Evolutionary conservation across 2,888 invertebrate genomes (phyloP).

Genomic region (Volucella bombylans): DNA sequence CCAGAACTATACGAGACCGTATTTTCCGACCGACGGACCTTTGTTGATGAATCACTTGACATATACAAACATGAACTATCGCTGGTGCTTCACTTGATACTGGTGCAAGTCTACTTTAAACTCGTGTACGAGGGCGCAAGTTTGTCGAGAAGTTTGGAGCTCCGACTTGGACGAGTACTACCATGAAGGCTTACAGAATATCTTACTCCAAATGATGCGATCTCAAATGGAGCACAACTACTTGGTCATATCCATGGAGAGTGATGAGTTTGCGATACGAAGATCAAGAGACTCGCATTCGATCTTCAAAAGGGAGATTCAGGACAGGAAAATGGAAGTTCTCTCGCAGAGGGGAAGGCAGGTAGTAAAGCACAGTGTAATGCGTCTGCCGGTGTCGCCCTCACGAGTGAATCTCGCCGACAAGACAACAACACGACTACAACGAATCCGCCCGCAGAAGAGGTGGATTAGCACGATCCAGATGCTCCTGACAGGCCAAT

Average conservation of each 20-base stretch:
- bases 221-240: slow-evolving; percentile 97
- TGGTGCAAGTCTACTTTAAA: slow-evolving; percentile 97
- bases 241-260: slow-evolving; percentile 92
- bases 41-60: slow-evolving; percentile 95
- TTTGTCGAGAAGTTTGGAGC: slow-evolving; percentile 92
- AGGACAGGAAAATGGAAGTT: slow-evolving; percentile 93
- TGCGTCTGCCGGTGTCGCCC: slow-evolving; percentile 92
- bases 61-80: slow-evolving; percentile 97
- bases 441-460: slow-evolving; percentile 85
- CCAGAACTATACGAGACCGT: slow-evolving; percentile 94
- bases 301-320: slow-evolving; percentile 93
- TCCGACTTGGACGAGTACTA: slow-evolving; percentile 94
- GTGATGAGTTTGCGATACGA: slow-evolving; percentile 94
- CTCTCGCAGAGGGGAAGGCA: slow-evolving; percentile 96
- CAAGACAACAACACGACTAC: slow-evolving; percentile 89
- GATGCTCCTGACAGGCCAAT: slow-evolving; percentile 93
- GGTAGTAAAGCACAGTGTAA: slow-evolving; percentile 94
- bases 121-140: slow-evolving; percentile 92
- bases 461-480: slow-evolving; percentile 90
- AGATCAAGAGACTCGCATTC: slow-evolving; percentile 97
- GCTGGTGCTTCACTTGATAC: slow-evolving; percentile 95
- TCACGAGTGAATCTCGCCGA: slow-evolving; percentile 94
- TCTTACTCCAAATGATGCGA: slow-evolving; percentile 91
- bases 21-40: slow-evolving; percentile 92
- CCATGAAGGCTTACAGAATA: slow-evolving; percentile 91